Evolutionary conservation across 92 coral and sea anemone genomes (phyloP), one percentile per base, ranked within the genome.

Genomic region (Desmophyllum pertusum): DNA sequence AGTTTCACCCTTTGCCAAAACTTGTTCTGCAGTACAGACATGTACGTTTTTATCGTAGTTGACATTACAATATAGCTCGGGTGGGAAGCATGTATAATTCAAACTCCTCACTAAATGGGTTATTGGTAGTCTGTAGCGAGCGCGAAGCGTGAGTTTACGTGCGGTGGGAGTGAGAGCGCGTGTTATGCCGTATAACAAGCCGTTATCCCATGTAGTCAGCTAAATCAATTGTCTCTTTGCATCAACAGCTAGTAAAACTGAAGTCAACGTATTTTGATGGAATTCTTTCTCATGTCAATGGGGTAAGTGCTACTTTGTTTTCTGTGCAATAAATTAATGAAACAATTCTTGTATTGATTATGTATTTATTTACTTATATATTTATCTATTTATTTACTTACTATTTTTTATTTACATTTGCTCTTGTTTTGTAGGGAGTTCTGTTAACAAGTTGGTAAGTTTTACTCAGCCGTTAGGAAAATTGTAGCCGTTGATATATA

Each of bases 251-350:
- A 0, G 92, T 89, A 31, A 95, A 95, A 77, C 79, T 95, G 55
- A 93, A 87, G 81, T 95, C 98, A 27, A 92, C 98, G 21, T 95
- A 95, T 82, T 94, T 93, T 84, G 98, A 95, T 77, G 98, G 98
- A 71, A 91, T 95, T 76, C 84, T 93, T 64, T 78, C 89, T 17
- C 90, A 88, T 63, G 87, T 93, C 72, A 72, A 83, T 73, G 78
- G 93, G 81, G 98, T 93, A 81, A 86, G 86, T 76, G 8, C 17
- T 17, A 17, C 11, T 6, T 38, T 52, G 6, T 23, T 40, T 31
- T n/a, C 62, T 33, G 6, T 33, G 2, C 41, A 1, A 41, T 10
- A 1, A 63, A 2, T 21, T 41, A 63, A 9, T 59, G 65, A 37
- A 63, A 30, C 38, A 63, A 30, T 63, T 3, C 27, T 0, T n/a